A percentile compares a stretch with the other conserved stretches of the same genome.
Conservation (phyloP, 92 coral and sea anemone genomes). For the Anthopleura xanthogrammica region DNA sequence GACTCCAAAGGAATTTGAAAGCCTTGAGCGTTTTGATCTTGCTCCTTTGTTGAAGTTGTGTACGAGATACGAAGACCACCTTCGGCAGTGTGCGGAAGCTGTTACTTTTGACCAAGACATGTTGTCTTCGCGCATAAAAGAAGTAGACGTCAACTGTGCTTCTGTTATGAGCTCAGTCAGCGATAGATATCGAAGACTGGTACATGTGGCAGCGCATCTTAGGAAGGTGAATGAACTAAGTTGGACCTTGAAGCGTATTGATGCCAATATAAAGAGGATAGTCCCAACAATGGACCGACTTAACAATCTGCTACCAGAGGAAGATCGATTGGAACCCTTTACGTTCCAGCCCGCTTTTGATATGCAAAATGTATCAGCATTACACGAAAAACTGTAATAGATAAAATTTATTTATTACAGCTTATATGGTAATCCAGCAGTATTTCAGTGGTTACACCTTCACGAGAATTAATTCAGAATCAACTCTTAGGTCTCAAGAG, state of each 20-base stretch:
- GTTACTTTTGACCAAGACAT: constrained; percentile 95
- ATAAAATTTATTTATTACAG: not conserved
- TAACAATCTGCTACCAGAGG: constrained; percentile 84
- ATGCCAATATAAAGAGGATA: constrained; percentile 75
- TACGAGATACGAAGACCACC: constrained; percentile 68
- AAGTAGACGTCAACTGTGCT: constrained; percentile 69
- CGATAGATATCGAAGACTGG: constrained; percentile 71
- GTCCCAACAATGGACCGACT: constrained; percentile 94
- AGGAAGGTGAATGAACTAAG: constrained; percentile 88
- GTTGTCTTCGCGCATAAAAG: constrained; percentile 77
- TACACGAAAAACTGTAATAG: constrained; percentile 12
- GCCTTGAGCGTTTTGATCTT: constrained; percentile 66
- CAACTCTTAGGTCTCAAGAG: too few species aligned
- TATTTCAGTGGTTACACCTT: too few species aligned
- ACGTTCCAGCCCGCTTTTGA: constrained; percentile 40
- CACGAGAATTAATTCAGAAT: too few species aligned
- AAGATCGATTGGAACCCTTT: constrained; percentile 79
- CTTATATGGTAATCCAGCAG: not conserved
- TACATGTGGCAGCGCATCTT: constrained; percentile 61
- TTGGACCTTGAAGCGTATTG: constrained; percentile 67
- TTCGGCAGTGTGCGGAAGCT: constrained; percentile 93
- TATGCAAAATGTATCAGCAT: constrained; percentile 15
- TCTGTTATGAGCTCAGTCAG: constrained; percentile 65
- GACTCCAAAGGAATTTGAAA: constrained; percentile 66
- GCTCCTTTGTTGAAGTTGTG: constrained; percentile 60